phyloP scores from a whole-genome alignment of 2,888 invertebrate genomes.

The Dioctria rufipes region DNA sequence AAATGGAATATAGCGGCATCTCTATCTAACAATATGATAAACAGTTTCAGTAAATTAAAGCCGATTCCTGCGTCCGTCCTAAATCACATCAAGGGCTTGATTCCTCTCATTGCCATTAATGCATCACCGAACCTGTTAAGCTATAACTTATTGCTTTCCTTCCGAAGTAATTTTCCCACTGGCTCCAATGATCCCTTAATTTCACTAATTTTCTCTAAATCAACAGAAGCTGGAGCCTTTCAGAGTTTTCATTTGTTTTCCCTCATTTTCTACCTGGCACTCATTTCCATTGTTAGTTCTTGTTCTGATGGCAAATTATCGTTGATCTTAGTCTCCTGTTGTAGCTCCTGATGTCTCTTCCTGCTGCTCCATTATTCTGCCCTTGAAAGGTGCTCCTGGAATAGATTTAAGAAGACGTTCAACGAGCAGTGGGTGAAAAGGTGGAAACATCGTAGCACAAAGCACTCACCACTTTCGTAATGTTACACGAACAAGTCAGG shows the following conservation, averaged over 20 bases:
- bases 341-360: slow-evolving; percentile 44
- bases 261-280: slow-evolving; percentile 39
- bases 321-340: slow-evolving; percentile 47
- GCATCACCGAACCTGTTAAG: slow-evolving; percentile 14
- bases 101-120: neutral
- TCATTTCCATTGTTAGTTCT: slow-evolving; percentile 49
- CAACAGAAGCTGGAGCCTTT: slow-evolving; percentile 31
- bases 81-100: neutral
- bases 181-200: slow-evolving; percentile 46
- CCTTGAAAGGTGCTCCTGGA: slow-evolving; percentile 27
- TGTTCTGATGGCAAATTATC: slow-evolving; percentile 45
- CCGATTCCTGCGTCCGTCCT: no score
- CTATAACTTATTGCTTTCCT: slow-evolving; percentile 32
- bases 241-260: slow-evolving; percentile 48
- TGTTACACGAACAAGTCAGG: slow-evolving; percentile 36
- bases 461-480: slow-evolving; percentile 38
- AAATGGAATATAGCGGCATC: no score
- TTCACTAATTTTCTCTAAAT: slow-evolving; percentile 46
- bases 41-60: no score
- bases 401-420: slow-evolving; percentile 44
- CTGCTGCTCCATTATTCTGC: slow-evolving; percentile 37
- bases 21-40: no score
- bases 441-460: slow-evolving; percentile 13
- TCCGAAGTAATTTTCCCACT: slow-evolving; percentile 31
- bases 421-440: slow-evolving; percentile 7